These are phyloP conservation scores for Nasonovia ribisnigri DNA, from an alignment of 2,888 invertebrate genomes.

Conservation along the genomic window DNA sequence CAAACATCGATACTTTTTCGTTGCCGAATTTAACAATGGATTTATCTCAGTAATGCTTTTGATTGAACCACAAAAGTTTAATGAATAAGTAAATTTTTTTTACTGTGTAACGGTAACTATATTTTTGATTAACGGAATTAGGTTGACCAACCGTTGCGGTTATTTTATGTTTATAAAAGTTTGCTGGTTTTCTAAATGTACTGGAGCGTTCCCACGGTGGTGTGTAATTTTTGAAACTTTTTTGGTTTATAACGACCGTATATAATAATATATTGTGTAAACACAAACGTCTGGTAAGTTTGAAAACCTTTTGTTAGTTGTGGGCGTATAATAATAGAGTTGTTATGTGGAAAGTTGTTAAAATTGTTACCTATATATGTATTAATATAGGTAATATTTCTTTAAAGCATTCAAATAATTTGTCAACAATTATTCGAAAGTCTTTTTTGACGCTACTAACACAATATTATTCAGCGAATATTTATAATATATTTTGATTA, in stretches of 20 bases:
- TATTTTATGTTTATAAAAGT: neutral
- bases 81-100: neutral
- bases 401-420: too few species aligned
- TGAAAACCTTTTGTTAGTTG: neutral
- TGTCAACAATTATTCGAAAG: neutral
- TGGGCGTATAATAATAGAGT: neutral
- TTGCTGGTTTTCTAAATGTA: neutral
- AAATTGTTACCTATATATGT: neutral
- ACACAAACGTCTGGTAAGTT: neutral
- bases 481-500: neutral
- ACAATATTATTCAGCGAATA: neutral
- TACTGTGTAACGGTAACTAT: neutral
- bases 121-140: neutral
- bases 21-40: conserved; percentile 23
- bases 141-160: neutral
- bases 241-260: neutral
- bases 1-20: conserved; percentile 16
- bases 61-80: neutral
- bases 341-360: neutral
- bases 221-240: neutral
- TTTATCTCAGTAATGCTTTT: neutral
- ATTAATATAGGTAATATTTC: neutral
- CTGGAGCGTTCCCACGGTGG: neutral
- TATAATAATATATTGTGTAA: neutral
- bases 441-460: neutral